Base-by-base conservation (phyloP, 92 coral and sea anemone species). In the Diadumene lineata region DNA sequence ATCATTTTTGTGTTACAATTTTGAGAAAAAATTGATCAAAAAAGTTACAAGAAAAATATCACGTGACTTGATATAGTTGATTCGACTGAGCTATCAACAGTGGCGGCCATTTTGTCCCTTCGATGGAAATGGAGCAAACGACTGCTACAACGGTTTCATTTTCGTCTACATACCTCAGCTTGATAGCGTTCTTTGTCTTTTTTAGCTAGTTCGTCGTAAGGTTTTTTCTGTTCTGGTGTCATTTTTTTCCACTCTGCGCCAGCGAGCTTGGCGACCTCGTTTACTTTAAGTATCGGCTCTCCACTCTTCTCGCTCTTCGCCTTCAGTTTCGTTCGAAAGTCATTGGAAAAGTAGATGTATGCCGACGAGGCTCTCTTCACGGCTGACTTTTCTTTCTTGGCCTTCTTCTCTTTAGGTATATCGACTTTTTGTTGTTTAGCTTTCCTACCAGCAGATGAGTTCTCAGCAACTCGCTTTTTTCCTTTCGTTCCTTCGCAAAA, bases 201-300 rank as follows among this genome's bases (percentile, higher is more conserved):
- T 38, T 77, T 87, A 27, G 96, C 98, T 70, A 76, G 50, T 28
- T 56, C 61, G 19, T 82, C 82, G 72, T 78, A 94, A 32, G 89
- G 92, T 61, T 76, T 81, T 84, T 83, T 91, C 1, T 94, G 94
- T 22, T 85, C 81, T 17, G 55, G 83, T 21, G 90, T 55, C 72
- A 94, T 61, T 67, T 64, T 78, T 76, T 76, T 88, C 98, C 98
- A 94, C 70, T 60, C 77, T 63, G 78, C 94, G 64, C 98, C 98
- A 18, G 92, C 93, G 66, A 81, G 76, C 89, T 94, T 94, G 68
- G 98, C 98, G 31, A 94, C 92, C 68, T 94, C 98, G 85, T 92
- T 92, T 60, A 90, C 97, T 55, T 92, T 92, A 29, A 94, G 91
- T 25, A 92, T 73, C 44, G 88, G 67, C 24, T 82, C 81, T 61